phyloP scores from a whole-genome alignment of 1,140 invertebrate species.

The Micrasema minimum region DNA sequence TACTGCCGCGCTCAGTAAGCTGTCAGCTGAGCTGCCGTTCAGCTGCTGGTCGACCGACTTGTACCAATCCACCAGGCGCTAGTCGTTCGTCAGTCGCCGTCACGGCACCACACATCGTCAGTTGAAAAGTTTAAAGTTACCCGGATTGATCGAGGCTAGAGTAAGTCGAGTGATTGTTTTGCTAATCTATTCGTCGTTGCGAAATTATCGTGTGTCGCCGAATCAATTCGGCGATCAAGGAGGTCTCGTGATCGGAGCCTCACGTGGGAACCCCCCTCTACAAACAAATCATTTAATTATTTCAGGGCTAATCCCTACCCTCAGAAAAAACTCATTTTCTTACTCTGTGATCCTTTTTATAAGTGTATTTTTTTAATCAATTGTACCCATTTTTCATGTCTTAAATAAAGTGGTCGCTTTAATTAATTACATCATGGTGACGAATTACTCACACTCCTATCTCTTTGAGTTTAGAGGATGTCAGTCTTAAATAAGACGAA shows the following conservation, averaged over 20 bases:
- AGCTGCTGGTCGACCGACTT: slow-evolving; percentile 5
- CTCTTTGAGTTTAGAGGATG: too few species aligned
- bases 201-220: not conserved
- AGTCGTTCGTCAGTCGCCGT: slow-evolving; percentile 1
- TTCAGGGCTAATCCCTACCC: too few species aligned
- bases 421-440: too few species aligned
- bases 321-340: too few species aligned
- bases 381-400: too few species aligned
- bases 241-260: not conserved
- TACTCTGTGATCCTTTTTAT: too few species aligned
- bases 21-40: not conserved
- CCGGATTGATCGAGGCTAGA: slow-evolving; percentile 31
- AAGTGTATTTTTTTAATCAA: too few species aligned
- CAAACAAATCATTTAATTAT: too few species aligned
- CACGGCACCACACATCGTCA: not conserved
- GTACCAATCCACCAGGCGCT: not conserved
- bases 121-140: not conserved
- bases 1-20: too few species aligned
- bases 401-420: too few species aligned
- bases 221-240: not conserved
- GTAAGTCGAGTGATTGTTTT: slow-evolving; percentile 15
- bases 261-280: not conserved
- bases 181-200: slow-evolving; percentile 7
- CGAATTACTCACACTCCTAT: too few species aligned
- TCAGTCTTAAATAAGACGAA: too few species aligned